Percentiles rank a stretch among this genome's conserved stretches.
phyloP scores from a whole-genome alignment of 2,113 vertebrate genomes.

The Anas platyrhynchos region DNA sequence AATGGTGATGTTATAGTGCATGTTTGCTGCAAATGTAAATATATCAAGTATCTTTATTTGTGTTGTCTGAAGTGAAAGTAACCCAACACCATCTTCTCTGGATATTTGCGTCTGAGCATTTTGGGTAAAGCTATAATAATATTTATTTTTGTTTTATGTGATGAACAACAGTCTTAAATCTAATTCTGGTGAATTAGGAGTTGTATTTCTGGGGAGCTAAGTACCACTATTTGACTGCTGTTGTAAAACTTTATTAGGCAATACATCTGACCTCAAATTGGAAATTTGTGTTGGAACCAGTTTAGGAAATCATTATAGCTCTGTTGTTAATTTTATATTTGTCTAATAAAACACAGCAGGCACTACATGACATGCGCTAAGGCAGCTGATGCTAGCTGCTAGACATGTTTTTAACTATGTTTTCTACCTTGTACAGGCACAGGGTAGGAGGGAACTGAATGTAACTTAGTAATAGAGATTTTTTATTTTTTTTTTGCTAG shows the following conservation, averaged over 20 bases:
- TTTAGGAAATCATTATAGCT: slow-evolving; percentile 86
- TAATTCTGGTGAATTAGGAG: slow-evolving; percentile 76
- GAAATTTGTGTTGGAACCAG: slow-evolving; percentile 91
- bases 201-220: slow-evolving; percentile 76
- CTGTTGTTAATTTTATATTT: slow-evolving; percentile 99
- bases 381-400: slow-evolving; percentile 48
- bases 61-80: slow-evolving; percentile 70
- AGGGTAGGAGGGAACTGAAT: neutral
- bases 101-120: slow-evolving; percentile 46
- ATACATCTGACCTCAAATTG: slow-evolving; percentile 93
- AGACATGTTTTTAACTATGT: slow-evolving; percentile 3
- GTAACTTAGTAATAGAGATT: neutral
- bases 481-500: neutral
- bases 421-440: neutral
- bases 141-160: slow-evolving; percentile 74
- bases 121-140: slow-evolving; percentile 66
- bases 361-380: slow-evolving; percentile 63
- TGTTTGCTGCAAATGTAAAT: slow-evolving; percentile 68
- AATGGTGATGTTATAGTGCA: slow-evolving; percentile 61
- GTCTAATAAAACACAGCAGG: slow-evolving; percentile 92
- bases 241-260: slow-evolving; percentile 94
- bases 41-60: slow-evolving; percentile 69
- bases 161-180: slow-evolving; percentile 74
- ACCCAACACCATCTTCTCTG: slow-evolving; percentile 44
- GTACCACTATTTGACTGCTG: slow-evolving; percentile 80